phyloP scores from a whole-genome alignment of 2,888 invertebrate species.

The Diogma glabrata region DNA sequence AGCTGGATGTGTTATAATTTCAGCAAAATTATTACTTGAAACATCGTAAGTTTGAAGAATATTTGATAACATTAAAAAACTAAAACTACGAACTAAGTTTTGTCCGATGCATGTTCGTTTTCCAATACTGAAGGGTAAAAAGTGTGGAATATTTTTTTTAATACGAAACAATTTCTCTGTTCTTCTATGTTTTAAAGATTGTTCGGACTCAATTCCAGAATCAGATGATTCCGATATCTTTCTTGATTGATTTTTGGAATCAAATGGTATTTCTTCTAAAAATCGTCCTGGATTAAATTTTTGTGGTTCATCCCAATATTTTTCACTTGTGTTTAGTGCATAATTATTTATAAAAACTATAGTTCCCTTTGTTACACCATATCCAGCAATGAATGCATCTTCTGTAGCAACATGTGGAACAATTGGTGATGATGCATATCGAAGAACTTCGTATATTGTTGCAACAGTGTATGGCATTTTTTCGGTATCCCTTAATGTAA shows the following conservation, averaged over 20 bases:
- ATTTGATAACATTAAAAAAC: constrained; percentile 60
- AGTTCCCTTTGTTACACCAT: constrained; percentile 61
- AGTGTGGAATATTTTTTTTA: constrained; percentile 52
- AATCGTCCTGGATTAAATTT: constrained; percentile 68
- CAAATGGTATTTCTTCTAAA: constrained; percentile 37
- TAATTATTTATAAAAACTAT: constrained; percentile 77
- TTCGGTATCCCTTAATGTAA: constrained; percentile 53
- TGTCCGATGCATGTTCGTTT: constrained; percentile 80
- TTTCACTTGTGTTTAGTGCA: constrained; percentile 58
- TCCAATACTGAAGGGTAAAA: constrained; percentile 76
- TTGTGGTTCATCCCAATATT: constrained; percentile 61
- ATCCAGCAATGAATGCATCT: constrained; percentile 60
- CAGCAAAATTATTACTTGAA: constrained; percentile 40
- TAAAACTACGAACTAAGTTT: constrained; percentile 63
- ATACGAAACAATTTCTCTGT: constrained; percentile 32
- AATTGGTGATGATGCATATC: constrained; percentile 75
- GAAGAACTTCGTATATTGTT: constrained; percentile 64
- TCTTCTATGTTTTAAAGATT: constrained; percentile 22
- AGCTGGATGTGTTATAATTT: constrained; percentile 49
- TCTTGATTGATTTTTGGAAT: constrained; percentile 13
- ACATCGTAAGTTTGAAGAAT: constrained; percentile 61
- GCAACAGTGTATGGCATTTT: constrained; percentile 71
- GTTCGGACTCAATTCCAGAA: constrained; percentile 44
- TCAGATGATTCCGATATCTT: constrained; percentile 41
- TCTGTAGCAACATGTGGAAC: constrained; percentile 81